Conservation (phyloP, 2,113 vertebrate genomes). For the Hemiprocne comata region DNA sequence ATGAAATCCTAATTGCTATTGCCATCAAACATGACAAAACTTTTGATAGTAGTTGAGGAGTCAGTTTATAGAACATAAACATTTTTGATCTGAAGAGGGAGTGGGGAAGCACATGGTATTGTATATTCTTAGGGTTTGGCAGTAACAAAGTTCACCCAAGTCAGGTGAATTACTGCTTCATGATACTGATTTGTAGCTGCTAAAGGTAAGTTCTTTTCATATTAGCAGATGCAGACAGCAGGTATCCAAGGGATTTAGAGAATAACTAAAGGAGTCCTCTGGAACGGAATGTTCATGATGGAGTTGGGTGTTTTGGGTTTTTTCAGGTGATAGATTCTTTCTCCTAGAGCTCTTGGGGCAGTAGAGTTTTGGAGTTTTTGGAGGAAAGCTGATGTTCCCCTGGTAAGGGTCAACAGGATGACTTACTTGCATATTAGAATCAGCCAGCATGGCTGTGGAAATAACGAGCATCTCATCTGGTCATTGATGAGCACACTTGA, state of each 20-base stretch:
- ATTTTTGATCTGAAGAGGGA: background rate
- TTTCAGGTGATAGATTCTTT: background rate
- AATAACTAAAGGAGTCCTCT: background rate
- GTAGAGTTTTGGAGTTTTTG: background rate
- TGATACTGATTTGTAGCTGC: background rate
- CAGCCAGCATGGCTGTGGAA: background rate
- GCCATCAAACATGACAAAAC: too few relatives aligned
- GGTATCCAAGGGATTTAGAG: background rate
- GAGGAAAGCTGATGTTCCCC: background rate
- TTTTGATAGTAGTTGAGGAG: background rate
- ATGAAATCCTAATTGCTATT: background rate
- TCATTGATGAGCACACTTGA: background rate
- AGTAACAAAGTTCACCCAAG: background rate
- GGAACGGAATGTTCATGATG: background rate
- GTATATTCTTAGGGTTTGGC: background rate
- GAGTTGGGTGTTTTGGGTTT: accelerated
- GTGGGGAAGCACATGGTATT: background rate
- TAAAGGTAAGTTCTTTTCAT: background rate
- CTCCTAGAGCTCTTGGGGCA: background rate
- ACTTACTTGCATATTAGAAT: background rate
- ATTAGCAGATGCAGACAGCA: background rate
- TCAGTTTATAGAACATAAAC: background rate
- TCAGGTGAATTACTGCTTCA: background rate
- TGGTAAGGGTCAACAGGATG: background rate
- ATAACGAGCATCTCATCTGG: background rate